These are phyloP conservation scores for Doryteuthis pealeii DNA, from an alignment of 1,140 invertebrate species.

Conservation along the genomic window DNA sequence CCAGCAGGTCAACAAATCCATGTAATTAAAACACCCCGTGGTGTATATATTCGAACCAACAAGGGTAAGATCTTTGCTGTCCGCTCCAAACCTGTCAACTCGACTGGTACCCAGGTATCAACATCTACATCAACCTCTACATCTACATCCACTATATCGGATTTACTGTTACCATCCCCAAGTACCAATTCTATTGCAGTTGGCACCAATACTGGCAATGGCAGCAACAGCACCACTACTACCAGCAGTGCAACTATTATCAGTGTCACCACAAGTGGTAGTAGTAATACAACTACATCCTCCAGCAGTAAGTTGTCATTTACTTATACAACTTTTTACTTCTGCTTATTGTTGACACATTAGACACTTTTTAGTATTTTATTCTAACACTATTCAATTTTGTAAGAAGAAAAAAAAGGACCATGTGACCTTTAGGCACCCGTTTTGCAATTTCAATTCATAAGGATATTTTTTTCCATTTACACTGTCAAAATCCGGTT, in stretches of 20 bases:
- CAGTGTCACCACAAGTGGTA: no score
- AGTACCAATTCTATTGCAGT: background rate
- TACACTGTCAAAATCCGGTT: no score
- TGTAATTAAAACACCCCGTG: conserved; percentile 91
- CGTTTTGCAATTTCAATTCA: no score
- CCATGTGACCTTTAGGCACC: no score
- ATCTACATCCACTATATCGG: background rate
- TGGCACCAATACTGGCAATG: background rate
- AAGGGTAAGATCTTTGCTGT: conserved; percentile 97
- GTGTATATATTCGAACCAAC: conserved; percentile 92
- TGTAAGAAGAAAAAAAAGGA: no score
- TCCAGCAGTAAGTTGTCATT: no score
- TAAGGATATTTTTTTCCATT: no score
- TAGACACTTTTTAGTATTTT: no score
- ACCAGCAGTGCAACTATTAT: background rate
- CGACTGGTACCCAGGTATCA: background rate
- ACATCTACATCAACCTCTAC: background rate
- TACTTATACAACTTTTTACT: no score
- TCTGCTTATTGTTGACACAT: no score
- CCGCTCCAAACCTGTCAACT: conserved; percentile 36
- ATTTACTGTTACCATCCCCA: background rate
- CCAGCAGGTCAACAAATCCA: conserved; percentile 91
- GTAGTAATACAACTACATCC: no score
- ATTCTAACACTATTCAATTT: no score
- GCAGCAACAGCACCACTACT: background rate